These are phyloP conservation scores for Polyommatus iphigenia DNA, from an alignment of 2,888 invertebrate genomes.

Conservation along the genomic window DNA sequence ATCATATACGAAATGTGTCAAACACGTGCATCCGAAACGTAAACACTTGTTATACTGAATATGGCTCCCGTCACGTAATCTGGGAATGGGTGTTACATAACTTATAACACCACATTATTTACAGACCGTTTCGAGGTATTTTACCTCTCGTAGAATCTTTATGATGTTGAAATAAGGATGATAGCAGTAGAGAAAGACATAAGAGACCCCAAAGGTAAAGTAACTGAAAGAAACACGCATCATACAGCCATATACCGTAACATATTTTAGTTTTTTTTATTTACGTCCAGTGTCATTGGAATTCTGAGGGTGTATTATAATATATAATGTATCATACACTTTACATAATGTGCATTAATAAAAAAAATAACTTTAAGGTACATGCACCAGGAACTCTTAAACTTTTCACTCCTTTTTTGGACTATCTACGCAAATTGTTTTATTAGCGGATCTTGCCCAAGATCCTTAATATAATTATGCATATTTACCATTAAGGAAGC, in stretches of 20 bases:
- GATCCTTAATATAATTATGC: too few relatives aligned
- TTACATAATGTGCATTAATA: background rate
- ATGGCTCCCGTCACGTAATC: slow-evolving; percentile 9
- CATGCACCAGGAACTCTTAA: background rate
- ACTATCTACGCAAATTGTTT: background rate
- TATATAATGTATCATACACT: too few relatives aligned
- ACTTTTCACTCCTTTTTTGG: slow-evolving; percentile 6
- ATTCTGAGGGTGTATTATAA: background rate
- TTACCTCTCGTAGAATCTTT: background rate
- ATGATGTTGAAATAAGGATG: background rate
- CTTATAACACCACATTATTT: slow-evolving; percentile 1
- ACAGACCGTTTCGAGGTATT: background rate
- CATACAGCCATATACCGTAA: background rate
- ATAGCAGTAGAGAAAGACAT: too few relatives aligned
- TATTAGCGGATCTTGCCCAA: background rate
- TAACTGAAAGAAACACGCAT: background rate
- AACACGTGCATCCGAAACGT: slow-evolving; percentile 12
- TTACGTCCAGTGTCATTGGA: background rate
- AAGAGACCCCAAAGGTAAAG: too few relatives aligned
- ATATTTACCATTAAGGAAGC: background rate
- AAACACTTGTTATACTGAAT: background rate
- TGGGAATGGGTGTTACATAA: background rate
- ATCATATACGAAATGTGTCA: slow-evolving; percentile 5
- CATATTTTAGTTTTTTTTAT: background rate
- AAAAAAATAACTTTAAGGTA: background rate